Evolutionary conservation across 1,140 invertebrate species (phyloP), one percentile per base, ranked within the genome.

Genomic region (Drosophila pallidifrons): DNA sequence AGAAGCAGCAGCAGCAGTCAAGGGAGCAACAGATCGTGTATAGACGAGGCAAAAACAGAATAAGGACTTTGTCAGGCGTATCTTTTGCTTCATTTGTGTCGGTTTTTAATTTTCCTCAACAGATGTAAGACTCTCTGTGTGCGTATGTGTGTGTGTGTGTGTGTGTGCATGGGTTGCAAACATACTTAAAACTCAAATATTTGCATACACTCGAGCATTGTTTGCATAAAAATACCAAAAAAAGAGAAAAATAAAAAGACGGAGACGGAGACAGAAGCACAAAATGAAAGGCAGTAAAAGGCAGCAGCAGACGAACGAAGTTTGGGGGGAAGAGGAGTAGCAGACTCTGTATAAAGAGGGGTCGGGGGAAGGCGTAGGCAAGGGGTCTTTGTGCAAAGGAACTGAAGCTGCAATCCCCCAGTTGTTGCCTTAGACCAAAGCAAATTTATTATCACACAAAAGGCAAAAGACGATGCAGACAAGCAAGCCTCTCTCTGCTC

Each of bases 101-200:
- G 81, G 68, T 79, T 89, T 88, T 88, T 88, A 89, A 89, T 88
- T 87, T 83, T 75, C 65, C 77, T 60, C 69, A 67, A 65, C 43
- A 65, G 38, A 60, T 55, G 46, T 77, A 52, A 16, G 7, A 58
- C 49, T 68, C 47, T 63, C 46, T 65, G 64, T 68, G 73, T 45
- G 32, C 60, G 64, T 59, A 38, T 57, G 65, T 43, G 32, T 59
- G 46, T 43, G 65, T 69, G 64, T 59, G 30, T 57, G 65, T 43
- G 32, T 59, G 46, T 74, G 75, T 77, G 72, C 66, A 68, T 81
- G 65, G 41, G 63, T 32, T 69, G 81, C 72, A 89, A 89, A 83
- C 85, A 89, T 75, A 89, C 85, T 89, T 89, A 89, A 88, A 89
- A 89, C 85, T 89, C 85, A 89, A 89, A 89, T 89, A 89, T 89